Evolutionary conservation across 2,888 invertebrate species (phyloP).

Genomic region (Acleris laterana): DNA sequence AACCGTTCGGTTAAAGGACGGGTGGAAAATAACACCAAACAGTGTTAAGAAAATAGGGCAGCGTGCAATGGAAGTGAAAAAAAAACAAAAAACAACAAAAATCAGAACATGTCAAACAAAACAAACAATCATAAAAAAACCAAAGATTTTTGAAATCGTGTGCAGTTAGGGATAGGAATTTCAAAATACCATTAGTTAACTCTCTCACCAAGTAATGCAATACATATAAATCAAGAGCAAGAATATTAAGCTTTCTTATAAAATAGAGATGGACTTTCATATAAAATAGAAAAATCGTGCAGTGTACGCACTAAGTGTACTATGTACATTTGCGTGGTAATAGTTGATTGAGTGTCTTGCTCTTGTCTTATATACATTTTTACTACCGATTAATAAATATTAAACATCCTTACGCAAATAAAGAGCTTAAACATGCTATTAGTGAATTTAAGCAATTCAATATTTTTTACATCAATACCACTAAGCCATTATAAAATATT

Average conservation of each 20-base stretch:
- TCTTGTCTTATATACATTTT: slow-evolving; percentile 65
- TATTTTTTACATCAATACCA: slow-evolving; percentile 38
- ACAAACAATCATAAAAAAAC: slow-evolving; percentile 69
- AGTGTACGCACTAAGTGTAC: slow-evolving; percentile 16
- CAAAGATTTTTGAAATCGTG: slow-evolving; percentile 63
- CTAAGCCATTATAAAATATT: slow-evolving; percentile 36
- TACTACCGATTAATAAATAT: slow-evolving; percentile 58
- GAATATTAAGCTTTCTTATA: slow-evolving; percentile 39
- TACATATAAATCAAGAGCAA: slow-evolving; percentile 71
- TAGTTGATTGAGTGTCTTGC: slow-evolving; percentile 55
- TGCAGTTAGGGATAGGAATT: slow-evolving; percentile 80
- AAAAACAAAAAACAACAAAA: slow-evolving; percentile 83
- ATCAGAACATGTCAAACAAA: slow-evolving; percentile 82
- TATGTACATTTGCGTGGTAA: slow-evolving; percentile 19
- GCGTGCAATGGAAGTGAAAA: slow-evolving; percentile 80
- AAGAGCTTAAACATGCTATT: slow-evolving; percentile 65
- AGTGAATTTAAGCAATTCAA: slow-evolving; percentile 45
- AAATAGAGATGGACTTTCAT: slow-evolving; percentile 8
- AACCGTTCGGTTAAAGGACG: slow-evolving; percentile 75
- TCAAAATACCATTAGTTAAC: slow-evolving; percentile 77
- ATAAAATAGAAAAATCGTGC: slow-evolving; percentile 2
- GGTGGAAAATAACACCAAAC: slow-evolving; percentile 70
- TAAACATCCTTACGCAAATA: slow-evolving; percentile 64
- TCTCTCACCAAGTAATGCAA: slow-evolving; percentile 75
- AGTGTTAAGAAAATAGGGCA: slow-evolving; percentile 73